Conservation (phyloP, 2,113 vertebrate genomes). For the Plestiodon gilberti region DNA sequence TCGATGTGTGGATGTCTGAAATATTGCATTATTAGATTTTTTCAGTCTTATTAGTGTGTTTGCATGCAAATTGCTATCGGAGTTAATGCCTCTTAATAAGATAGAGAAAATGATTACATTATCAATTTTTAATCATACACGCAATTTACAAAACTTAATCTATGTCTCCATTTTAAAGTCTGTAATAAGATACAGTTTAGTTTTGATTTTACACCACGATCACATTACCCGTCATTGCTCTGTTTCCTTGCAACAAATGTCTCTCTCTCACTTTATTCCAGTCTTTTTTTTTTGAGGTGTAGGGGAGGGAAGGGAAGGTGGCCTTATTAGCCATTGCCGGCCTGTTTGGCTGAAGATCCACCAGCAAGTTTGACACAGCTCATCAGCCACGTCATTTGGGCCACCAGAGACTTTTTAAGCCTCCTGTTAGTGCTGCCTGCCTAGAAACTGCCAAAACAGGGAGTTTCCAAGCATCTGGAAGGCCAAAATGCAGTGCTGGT, state of each 20-base stretch:
- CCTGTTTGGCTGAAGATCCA: not conserved
- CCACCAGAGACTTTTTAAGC: not conserved
- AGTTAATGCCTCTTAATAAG: slow-evolving; percentile 60
- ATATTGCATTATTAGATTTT: not conserved
- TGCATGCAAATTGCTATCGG: slow-evolving; percentile 28
- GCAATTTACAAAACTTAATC: slow-evolving; percentile 63
- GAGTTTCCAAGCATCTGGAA: not conserved
- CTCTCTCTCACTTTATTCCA: slow-evolving; percentile 33
- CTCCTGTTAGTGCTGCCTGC: not conserved
- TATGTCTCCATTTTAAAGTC: slow-evolving; percentile 35
- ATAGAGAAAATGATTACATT: slow-evolving; percentile 55
- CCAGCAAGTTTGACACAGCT: not conserved
- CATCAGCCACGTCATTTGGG: too few relatives aligned
- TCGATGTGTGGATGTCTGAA: slow-evolving; percentile 22
- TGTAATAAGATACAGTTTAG: slow-evolving; percentile 56
- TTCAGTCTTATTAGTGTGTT: slow-evolving; percentile 23
- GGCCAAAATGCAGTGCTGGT: not conserved
- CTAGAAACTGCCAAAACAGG: not conserved
- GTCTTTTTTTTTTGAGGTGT: slow-evolving; percentile 33
- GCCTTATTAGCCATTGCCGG: slow-evolving; percentile 37
- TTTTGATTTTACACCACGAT: slow-evolving; percentile 52
- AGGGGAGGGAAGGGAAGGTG: not conserved
- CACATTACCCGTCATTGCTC: slow-evolving; percentile 34
- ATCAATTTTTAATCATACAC: slow-evolving; percentile 65
- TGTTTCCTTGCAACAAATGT: slow-evolving; percentile 43